phyloP scores from a whole-genome alignment of 35 echinoderm and acorn worm genomes.

The Patiria miniata region DNA sequence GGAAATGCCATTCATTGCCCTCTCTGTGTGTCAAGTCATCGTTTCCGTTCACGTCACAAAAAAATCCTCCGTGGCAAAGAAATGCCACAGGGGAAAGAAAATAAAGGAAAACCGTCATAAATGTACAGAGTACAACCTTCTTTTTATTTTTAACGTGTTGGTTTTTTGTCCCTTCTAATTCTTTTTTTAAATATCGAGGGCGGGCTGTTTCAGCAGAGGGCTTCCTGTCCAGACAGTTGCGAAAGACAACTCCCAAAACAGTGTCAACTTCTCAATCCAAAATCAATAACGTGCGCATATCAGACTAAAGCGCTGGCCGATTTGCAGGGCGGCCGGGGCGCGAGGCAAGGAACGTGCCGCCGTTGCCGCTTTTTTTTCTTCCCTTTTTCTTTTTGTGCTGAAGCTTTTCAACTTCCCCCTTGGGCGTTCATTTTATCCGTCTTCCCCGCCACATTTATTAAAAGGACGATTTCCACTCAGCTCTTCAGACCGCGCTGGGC shows the following conservation, averaged over 20 bases:
- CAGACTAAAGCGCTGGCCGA: background rate
- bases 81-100: constrained; percentile 2
- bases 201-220: background rate
- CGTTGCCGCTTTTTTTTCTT: background rate
- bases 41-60: background rate
- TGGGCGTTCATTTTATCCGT: constrained; percentile 18
- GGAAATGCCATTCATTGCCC: background rate
- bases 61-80: background rate
- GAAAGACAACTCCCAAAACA: constrained; percentile 30
- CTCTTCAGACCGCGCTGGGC: background rate
- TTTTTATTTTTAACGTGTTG: background rate
- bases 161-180: background rate
- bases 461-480: constrained; percentile 17
- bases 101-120: background rate
- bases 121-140: background rate
- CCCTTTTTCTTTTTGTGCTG: too few relatives aligned
- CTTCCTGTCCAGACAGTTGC: constrained; percentile 23
- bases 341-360: background rate
- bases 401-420: background rate
- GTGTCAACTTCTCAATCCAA: constrained; percentile 29
- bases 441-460: constrained; percentile 21
- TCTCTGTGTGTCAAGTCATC: background rate
- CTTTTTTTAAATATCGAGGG: background rate
- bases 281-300: constrained; percentile 20
- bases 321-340: background rate